Evolutionary conservation across 2,888 invertebrate genomes (phyloP).

Genomic region (Acanthoscelides obtectus): DNA sequence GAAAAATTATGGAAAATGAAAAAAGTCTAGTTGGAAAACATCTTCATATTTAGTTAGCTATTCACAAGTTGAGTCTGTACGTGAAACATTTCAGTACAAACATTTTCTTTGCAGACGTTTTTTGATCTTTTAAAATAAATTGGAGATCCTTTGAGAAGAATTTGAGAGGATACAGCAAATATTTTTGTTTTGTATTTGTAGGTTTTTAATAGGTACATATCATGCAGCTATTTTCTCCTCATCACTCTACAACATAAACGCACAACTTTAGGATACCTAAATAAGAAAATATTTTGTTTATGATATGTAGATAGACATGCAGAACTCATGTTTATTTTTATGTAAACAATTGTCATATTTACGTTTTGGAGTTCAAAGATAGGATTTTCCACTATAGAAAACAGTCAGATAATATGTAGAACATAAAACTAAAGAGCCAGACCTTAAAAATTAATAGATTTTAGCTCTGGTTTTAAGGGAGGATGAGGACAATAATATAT

Average conservation of each 20-base stretch:
- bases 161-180: background rate
- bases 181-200: background rate
- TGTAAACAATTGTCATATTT: background rate
- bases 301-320: background rate
- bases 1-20: too few relatives aligned
- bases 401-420: too few relatives aligned
- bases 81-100: background rate
- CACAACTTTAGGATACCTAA: background rate
- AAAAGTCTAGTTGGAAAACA: too few relatives aligned
- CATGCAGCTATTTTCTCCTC: background rate
- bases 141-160: background rate
- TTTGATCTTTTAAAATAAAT: background rate
- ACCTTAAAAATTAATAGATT: too few relatives aligned
- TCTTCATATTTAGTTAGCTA: too few relatives aligned
- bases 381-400: too few relatives aligned
- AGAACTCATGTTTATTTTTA: background rate
- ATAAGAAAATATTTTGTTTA: background rate
- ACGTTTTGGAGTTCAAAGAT: too few relatives aligned
- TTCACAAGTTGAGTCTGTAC: too few relatives aligned
- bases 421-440: too few relatives aligned
- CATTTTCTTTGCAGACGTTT: too few relatives aligned
- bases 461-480: too few relatives aligned
- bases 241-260: background rate
- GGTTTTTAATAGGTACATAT: background rate
- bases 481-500: too few relatives aligned